phyloP scores from a whole-genome alignment of 2,797 vertebrate species.

The Acanthurus lineatus region DNA sequence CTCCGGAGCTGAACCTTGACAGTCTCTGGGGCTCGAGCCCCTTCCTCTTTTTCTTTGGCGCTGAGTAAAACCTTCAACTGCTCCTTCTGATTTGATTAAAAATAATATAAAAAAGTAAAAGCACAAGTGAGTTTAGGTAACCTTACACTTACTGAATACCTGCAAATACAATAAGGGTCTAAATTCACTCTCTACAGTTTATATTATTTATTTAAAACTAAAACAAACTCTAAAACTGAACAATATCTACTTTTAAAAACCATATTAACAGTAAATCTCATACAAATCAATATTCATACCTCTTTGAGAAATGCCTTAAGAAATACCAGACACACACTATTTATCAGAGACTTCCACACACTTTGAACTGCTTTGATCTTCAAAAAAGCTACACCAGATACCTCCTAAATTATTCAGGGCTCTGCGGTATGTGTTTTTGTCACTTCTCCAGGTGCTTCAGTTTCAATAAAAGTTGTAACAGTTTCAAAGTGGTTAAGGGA shows the following conservation, averaged over 20 bases:
- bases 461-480: neutral
- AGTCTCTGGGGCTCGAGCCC: slow-evolving; percentile 88
- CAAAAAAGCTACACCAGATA: neutral
- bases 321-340: neutral
- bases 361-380: neutral
- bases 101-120: slow-evolving; percentile 1
- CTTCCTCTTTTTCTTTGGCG: slow-evolving; percentile 92
- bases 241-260: neutral
- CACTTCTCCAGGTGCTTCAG: neutral
- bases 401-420: neutral
- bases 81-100: slow-evolving; percentile 86
- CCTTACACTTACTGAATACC: neutral
- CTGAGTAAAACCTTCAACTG: slow-evolving; percentile 89
- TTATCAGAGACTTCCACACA: neutral
- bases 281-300: neutral
- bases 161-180: neutral
- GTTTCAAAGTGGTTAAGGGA: neutral
- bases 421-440: neutral
- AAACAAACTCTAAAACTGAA: neutral
- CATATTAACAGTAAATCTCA: neutral
- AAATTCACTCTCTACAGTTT: neutral
- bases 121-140: neutral
- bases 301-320: neutral
- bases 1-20: slow-evolving; percentile 93
- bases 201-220: neutral